Evolutionary conservation across 2,797 vertebrate genomes (phyloP).

Genomic region (Pitangus sulphuratus): DNA sequence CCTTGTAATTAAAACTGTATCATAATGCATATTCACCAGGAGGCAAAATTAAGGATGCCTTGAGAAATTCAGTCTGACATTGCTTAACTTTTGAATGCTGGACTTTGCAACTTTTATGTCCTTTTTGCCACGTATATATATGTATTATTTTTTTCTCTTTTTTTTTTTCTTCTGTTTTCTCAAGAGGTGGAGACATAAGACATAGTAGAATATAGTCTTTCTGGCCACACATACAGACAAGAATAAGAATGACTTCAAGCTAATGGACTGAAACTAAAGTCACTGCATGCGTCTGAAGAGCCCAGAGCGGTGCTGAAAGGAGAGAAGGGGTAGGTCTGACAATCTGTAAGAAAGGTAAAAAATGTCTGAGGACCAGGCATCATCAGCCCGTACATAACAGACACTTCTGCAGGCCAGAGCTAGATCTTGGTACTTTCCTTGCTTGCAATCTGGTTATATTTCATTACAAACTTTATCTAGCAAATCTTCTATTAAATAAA

Average conservation of each 20-base stretch:
- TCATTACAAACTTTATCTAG: neutral
- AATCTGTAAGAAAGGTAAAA: neutral
- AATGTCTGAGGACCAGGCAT: neutral
- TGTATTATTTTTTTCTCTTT: neutral
- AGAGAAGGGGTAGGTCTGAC: neutral
- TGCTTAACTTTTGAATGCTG: neutral
- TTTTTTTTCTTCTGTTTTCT: neutral
- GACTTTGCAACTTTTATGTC: neutral
- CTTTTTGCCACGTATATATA: neutral
- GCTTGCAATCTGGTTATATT: neutral
- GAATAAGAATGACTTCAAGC: neutral
- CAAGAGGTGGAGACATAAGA: neutral
- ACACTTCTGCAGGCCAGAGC: neutral
- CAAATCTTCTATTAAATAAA: neutral
- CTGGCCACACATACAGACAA: neutral
- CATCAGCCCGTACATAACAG: neutral
- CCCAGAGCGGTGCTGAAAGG: neutral
- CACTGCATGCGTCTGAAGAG: neutral
- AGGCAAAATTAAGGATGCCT: constrained; percentile 48
- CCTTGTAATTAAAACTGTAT: constrained; percentile 64
- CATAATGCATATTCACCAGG: constrained; percentile 66
- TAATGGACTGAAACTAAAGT: neutral
- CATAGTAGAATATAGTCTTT: neutral
- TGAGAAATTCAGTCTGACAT: constrained; percentile 38
- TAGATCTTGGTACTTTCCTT: neutral